These are phyloP conservation scores for Agrotis segetum DNA, from an alignment of 2,888 invertebrate genomes.

Conservation along the genomic window DNA sequence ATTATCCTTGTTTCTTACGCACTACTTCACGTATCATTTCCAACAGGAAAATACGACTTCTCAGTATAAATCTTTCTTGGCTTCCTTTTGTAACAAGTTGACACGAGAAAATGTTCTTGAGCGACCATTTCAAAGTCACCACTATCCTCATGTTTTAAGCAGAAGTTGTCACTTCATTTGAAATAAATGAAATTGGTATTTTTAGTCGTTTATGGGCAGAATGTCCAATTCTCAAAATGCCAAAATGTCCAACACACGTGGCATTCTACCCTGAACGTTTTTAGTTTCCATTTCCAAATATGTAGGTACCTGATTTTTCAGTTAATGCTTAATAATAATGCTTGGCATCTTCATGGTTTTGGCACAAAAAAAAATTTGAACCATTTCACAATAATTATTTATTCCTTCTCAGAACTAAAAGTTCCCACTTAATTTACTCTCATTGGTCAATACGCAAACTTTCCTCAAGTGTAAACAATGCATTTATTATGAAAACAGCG, in stretches of 20 bases:
- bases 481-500: constrained; percentile 49
- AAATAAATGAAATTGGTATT: too few species aligned
- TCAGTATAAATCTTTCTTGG: constrained; percentile 38
- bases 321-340: background rate
- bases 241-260: too few species aligned
- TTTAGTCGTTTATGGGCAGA: background rate
- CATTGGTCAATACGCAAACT: constrained; percentile 7
- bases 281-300: background rate
- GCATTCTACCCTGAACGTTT: background rate
- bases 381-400: background rate
- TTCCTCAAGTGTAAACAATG: constrained; percentile 23
- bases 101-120: constrained; percentile 34
- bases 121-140: constrained; percentile 22
- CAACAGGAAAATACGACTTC: constrained; percentile 55
- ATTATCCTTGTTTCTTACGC: constrained; percentile 38
- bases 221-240: too few species aligned
- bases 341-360: background rate
- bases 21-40: constrained; percentile 8
- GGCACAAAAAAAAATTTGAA: background rate
- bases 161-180: constrained; percentile 7
- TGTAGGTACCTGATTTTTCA: background rate
- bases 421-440: background rate
- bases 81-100: constrained; percentile 28
- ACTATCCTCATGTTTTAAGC: background rate
- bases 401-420: background rate